phyloP scores from a whole-genome alignment of 2,888 invertebrate species.

The Calliphora vomitoria region DNA sequence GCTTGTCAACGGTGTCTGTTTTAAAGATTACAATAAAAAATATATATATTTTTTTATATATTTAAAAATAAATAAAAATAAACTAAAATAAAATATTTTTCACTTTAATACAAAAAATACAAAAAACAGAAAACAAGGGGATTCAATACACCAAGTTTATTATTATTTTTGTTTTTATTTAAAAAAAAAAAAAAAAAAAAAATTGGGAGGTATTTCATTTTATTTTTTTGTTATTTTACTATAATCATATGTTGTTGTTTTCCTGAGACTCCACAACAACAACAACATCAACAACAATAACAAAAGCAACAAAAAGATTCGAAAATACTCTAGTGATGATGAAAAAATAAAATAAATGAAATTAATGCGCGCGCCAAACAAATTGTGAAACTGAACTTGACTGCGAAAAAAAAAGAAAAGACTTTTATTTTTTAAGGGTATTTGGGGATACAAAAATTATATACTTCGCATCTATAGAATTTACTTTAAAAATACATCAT shows the following conservation, averaged over 20 bases:
- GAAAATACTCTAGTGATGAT: conserved; percentile 43
- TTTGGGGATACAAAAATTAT: conserved; percentile 24
- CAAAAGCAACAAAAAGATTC: conserved; percentile 49
- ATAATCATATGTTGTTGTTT: conserved; percentile 21
- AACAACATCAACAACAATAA: conserved; percentile 62
- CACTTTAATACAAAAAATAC: conserved; percentile 77
- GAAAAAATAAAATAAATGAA: conserved; percentile 74
- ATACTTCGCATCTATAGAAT: conserved; percentile 12
- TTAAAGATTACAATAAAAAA: conserved; percentile 81
- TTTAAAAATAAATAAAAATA: conserved; percentile 78
- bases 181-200: not conserved
- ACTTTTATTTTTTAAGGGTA: conserved; percentile 53
- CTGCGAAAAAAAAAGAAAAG: conserved; percentile 78
- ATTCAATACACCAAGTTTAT: conserved; percentile 13
- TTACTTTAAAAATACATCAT: conserved; percentile 62
- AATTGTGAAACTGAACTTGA: conserved; percentile 83
- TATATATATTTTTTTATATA: conserved; percentile 76
- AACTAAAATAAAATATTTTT: conserved; percentile 79
- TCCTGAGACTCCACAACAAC: conserved; percentile 54
- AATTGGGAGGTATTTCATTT: conserved; percentile 33
- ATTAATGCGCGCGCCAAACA: conserved; percentile 79
- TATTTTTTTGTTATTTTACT: not conserved
- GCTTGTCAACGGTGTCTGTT: conserved; percentile 76
- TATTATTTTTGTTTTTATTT: conserved; percentile 13
- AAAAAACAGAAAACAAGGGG: conserved; percentile 74